Percentiles rank a stretch among this genome's conserved stretches.
These are phyloP conservation scores for Ictalurus furcatus DNA, from an alignment of 2,113 vertebrate genomes.

Conservation along the genomic window DNA sequence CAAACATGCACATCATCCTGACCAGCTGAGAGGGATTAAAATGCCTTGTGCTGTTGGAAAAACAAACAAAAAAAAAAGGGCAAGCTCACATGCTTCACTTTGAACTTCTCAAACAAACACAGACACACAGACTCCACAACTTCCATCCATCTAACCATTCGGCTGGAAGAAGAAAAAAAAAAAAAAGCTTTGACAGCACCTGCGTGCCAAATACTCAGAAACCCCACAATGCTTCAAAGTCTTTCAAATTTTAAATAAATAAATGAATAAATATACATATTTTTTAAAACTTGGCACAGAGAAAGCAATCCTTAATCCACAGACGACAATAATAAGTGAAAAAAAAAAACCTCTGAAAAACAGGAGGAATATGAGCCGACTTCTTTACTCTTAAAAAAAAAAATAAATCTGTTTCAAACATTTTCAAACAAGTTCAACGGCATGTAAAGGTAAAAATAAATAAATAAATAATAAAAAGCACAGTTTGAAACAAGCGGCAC, in stretches of 20 bases:
- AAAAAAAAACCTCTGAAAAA: constrained; percentile 52
- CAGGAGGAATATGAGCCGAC: background rate
- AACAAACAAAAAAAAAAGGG: background rate
- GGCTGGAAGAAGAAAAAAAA: background rate
- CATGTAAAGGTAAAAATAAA: constrained; percentile 18
- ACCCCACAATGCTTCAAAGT: background rate
- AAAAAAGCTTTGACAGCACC: background rate
- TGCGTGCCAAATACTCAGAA: background rate
- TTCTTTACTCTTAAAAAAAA: background rate
- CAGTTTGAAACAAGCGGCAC: constrained; percentile 63
- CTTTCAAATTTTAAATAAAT: background rate
- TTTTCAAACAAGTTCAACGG: constrained; percentile 24
- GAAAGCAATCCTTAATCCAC: constrained; percentile 63
- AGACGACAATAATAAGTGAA: constrained; percentile 54
- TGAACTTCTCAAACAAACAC: constrained; percentile 33
- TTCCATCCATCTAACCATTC: background rate
- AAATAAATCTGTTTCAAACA: constrained; percentile 7
- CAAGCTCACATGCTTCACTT: constrained; percentile 21
- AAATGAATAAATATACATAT: background rate
- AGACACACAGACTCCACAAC: constrained; percentile 2
- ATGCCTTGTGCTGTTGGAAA: background rate
- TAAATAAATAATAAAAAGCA: background rate
- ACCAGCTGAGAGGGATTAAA: constrained; percentile 32
- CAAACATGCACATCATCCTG: background rate
- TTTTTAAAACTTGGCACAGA: too few relatives aligned